Base-by-base conservation (phyloP, 2,888 invertebrate species). In the Nymphalis polychloros region DNA sequence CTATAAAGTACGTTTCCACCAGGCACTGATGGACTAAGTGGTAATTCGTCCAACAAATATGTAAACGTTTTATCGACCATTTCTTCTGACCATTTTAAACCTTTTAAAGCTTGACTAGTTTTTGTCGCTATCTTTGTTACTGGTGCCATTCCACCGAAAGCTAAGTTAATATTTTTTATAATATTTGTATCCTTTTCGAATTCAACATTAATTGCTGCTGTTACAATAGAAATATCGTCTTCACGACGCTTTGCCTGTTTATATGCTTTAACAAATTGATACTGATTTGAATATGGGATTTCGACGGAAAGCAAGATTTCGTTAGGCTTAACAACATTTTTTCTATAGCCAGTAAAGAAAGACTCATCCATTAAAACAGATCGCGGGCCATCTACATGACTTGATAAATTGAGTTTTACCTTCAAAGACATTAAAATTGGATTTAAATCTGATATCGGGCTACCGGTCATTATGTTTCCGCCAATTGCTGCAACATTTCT, bases 81-180 rank as follows among this genome's bases (percentile, higher is more conserved):
- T 23, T 85, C 82, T 72, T 95, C 94, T 75, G 96, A 93, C 97
- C 96, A 98, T 74, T 90, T 87, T 74, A 93, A 90, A 59, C 94
- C 95, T 76, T 90, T 86, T 64, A 97, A 89, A 4, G 84, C 81
- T 76, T 93, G 82, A 75, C 95, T 93, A 0, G 97, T 96, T 80
- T 95, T 94, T 20, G 93, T 93, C 0, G 98, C 97, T 80, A 97
- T 87, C 72, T 96, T 95, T 0, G 98, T 98, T 0, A 95, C 96
- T 8, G 98, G 97, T 0, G 98, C 98, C 98, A 99, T 97, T 19
- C 99, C 99, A 64, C 99, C 99, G 85, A 95, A 99, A 0, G 96
- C 96, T 72, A 98, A 87, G 68, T 93, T 89, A 48, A 96, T 93
- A 63, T 95, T 89, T 69, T 93, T 87, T 68, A 96, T 91, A 35